Evolutionary conservation across 1,140 invertebrate genomes (phyloP), one percentile per base, ranked within the genome.

Genomic region (Antheraea mylitta): DNA sequence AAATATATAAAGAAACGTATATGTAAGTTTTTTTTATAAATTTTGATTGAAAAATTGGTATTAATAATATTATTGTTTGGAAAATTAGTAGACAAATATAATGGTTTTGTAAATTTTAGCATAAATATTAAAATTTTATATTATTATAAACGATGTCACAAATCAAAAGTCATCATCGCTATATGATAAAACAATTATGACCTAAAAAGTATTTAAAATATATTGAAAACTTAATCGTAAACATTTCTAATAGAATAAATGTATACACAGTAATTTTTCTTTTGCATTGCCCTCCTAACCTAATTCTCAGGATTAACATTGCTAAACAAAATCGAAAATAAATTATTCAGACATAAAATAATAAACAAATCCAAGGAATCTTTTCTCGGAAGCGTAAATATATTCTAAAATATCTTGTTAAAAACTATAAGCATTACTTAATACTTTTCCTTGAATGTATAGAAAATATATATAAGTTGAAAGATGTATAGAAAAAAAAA

Each of bases 281-380:
- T 19, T 18, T 4, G 18, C 18, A 45, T 18, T 65, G 48, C 48
- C 16, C 38, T 4, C 38, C 8, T 65, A 53, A 65, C 64, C 64
- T 22, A 65, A 65, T 48, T 48, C 38, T 38, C 6, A 13, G n/a
- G 18, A 65, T 65, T 22, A 53, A 53, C 37, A n/a, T 48, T 8
- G 38, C n/a, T 13, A 65, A 65, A 65, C 45, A 65, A 65, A 65
- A 65, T 65, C 64, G 37, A 45, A 53, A 65, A 65, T 65, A 65
- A 48, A 65, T 19, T 45, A 11, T 18, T 48, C 37, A 18, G 9
- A 53, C 64, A 53, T 8, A 22, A 30, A 30, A 65, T 38, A 65
- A 65, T 65, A 65, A 65, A 65, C 64, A 65, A 48, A 65, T 65
- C 38, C n/a, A 11, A 19, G 53, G 45, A 16, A 53, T 53, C 45